Evolutionary conservation across 2,888 invertebrate genomes (phyloP).

Genomic region (Troglohyphantes excavatus): DNA sequence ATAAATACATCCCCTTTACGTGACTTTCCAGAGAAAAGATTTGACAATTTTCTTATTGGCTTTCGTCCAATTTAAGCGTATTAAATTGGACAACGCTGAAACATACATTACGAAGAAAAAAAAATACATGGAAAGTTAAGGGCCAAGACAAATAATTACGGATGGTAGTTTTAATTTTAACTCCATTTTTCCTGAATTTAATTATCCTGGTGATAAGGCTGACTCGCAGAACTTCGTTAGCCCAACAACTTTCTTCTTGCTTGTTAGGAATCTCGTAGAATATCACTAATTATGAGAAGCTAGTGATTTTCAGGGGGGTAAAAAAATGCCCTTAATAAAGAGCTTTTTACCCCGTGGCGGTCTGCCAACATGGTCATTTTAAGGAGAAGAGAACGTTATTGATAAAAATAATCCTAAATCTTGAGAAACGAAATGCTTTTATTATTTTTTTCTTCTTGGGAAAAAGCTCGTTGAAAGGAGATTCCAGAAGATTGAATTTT

Average conservation of each 20-base stretch:
- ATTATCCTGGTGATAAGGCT: slow-evolving; percentile 36
- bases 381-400: neutral
- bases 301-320: slow-evolving; percentile 7
- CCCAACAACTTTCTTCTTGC: neutral
- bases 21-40: neutral
- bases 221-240: slow-evolving; percentile 5
- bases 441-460: neutral
- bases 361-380: slow-evolving; percentile 14
- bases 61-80: slow-evolving; percentile 23
- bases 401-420: neutral
- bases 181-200: slow-evolving; percentile 48
- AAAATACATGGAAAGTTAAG: neutral
- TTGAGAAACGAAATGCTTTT: neutral
- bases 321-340: slow-evolving; percentile 32
- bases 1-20: slow-evolving; percentile 17
- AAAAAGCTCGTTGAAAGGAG: neutral
- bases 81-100: neutral
- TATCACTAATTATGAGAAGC: slow-evolving; percentile 54
- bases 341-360: neutral
- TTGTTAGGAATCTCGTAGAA: slow-evolving; percentile 40
- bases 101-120: neutral
- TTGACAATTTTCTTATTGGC: slow-evolving; percentile 19
- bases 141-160: slow-evolving; percentile 51
- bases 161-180: slow-evolving; percentile 64
- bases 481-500: neutral